Evolutionary conservation across 2,797 vertebrate genomes (phyloP).

Genomic region (Pipistrellus pipistrellus): DNA sequence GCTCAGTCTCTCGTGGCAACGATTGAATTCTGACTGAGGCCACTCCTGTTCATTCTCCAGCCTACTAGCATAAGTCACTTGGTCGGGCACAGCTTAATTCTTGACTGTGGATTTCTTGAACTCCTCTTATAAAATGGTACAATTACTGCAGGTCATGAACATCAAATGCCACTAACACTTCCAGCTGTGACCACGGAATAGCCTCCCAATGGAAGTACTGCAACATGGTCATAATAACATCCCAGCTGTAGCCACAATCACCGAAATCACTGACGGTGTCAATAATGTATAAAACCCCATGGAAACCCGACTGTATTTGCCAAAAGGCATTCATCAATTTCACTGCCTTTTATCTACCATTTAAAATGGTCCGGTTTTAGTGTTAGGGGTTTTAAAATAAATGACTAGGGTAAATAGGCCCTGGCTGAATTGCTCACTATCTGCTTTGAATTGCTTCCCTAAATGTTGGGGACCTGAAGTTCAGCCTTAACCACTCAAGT

Average conservation of each 20-base stretch:
- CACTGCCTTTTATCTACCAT: constrained; percentile 83
- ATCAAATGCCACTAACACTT: constrained; percentile 88
- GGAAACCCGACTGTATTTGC: constrained; percentile 83
- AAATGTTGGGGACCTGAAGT: constrained; percentile 78
- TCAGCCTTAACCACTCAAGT: constrained; percentile 78
- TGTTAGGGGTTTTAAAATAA: constrained; percentile 84
- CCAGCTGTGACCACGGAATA: constrained; percentile 88
- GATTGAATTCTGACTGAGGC: constrained; percentile 78
- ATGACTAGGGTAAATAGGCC: constrained; percentile 83
- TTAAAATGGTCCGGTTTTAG: constrained; percentile 82
- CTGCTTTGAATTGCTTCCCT: constrained; percentile 82
- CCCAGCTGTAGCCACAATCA: constrained; percentile 89
- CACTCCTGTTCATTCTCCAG: constrained; percentile 71
- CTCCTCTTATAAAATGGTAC: constrained; percentile 85
- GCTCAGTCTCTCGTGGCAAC: constrained; percentile 77
- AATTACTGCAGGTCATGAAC: constrained; percentile 88
- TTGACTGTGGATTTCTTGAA: constrained; percentile 81
- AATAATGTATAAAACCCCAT: constrained; percentile 85
- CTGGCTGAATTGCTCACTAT: constrained; percentile 82
- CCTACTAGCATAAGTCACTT: constrained; percentile 38
- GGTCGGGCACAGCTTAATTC: constrained; percentile 78
- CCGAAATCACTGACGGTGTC: constrained; percentile 86
- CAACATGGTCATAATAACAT: constrained; percentile 87
- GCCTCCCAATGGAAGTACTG: constrained; percentile 84
- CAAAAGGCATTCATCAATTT: constrained; percentile 87